Base-by-base conservation (phyloP, 2,797 vertebrate species). In the Holocentrus rufus region DNA sequence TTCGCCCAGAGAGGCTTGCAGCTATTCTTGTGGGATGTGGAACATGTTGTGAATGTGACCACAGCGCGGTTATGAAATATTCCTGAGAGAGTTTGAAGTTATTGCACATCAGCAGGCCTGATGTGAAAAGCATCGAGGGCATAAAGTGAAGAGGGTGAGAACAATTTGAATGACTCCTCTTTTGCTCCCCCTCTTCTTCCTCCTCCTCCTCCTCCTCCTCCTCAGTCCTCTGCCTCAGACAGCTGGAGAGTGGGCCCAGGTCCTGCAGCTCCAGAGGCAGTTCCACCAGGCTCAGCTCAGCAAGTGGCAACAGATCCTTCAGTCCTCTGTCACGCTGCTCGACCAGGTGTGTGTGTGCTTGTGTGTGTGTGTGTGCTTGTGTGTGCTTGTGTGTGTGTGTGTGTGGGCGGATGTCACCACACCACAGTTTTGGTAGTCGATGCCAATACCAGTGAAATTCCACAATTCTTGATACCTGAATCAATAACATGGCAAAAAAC, bases 281-380 rank as follows among this genome's bases (percentile, higher is more conserved):
- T 95, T 96, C 77, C 96, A 97, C 59, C 95, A 95, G 72, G 93
- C 95, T 0, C 96, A 97, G 88, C 93, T 96, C 50, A 93, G 92
- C 88, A 96, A 95, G 81, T 97, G 96, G 96, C 94, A 96, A 73
- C 95, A 95, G 91, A 96, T 96, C 81, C 90, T 97, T 71, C 93
- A 95, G 72, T 95, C 95, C 0, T 96, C 96, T 0, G 96, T 97
- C 77, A 90, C 95, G 7, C 94, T 96, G 56, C 94, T 97, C 1
- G 96, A 97, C 42, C 95, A 97, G 96, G 96, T 97, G 25, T 31
- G 88, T 80, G 34, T 52, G 10, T 66, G 49, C 42, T 8, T 31
- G 20, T 42, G 17, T 50, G 8, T 54, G n/a, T 10, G 10, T 46
- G 39, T 47, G 14, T 57, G 31, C 34, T 17, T 49, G 14, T 34